These are phyloP conservation scores for Sphecodes monilicornis DNA, from an alignment of 2,888 invertebrate species.

Conservation along the genomic window DNA sequence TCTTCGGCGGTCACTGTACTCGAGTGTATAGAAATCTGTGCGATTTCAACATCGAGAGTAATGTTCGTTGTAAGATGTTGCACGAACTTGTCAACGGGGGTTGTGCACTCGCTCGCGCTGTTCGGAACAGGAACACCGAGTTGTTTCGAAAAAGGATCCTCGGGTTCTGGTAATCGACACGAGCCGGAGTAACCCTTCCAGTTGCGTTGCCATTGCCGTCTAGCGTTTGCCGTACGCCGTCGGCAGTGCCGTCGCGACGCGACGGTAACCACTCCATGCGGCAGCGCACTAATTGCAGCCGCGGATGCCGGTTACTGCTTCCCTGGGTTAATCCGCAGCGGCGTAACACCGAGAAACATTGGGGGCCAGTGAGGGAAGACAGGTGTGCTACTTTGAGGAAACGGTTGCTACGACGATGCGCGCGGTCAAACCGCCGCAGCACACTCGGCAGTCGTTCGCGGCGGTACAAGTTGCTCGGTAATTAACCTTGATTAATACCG, in stretches of 20 bases:
- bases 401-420: constrained; percentile 72
- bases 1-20: neutral
- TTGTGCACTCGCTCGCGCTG: neutral
- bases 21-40: neutral
- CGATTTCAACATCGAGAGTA: neutral
- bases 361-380: neutral
- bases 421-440: constrained; percentile 77
- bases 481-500: constrained; percentile 81
- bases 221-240: neutral
- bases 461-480: constrained; percentile 78
- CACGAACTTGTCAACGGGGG: neutral
- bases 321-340: constrained; percentile 81
- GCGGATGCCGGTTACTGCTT: constrained; percentile 83
- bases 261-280: constrained; percentile 79
- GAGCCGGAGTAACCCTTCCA: neutral
- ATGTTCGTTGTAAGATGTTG: neutral
- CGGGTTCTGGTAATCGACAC: constrained; percentile 2
- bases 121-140: neutral
- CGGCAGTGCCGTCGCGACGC: constrained; percentile 5
- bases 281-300: constrained; percentile 83
- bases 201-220: neutral
- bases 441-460: constrained; percentile 72
- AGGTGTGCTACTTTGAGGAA: constrained; percentile 2
- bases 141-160: neutral
- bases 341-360: constrained; percentile 71